phyloP scores from a whole-genome alignment of 2,888 invertebrate genomes.

The Dexiosoma caninum region DNA sequence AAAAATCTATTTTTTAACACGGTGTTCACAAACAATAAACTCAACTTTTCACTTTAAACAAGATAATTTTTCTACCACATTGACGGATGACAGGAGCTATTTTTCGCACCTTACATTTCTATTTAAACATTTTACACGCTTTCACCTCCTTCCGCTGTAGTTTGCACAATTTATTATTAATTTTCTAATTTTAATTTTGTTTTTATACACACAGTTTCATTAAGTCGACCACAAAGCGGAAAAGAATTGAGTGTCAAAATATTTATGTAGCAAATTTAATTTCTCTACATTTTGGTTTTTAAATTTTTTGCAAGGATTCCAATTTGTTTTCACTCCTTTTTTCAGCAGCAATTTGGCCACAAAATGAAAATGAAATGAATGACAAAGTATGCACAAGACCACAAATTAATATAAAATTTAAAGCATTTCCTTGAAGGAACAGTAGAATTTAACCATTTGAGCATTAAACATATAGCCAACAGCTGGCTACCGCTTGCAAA shows the following conservation, averaged over 20 bases:
- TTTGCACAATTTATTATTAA: background rate
- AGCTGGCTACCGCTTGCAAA: too few relatives aligned
- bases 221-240: constrained; percentile 21
- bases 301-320: too few relatives aligned
- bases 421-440: too few relatives aligned
- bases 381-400: background rate
- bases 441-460: too few relatives aligned
- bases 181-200: background rate
- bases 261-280: constrained; percentile 17
- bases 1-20: too few relatives aligned
- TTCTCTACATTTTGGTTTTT: background rate
- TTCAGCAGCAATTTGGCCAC: constrained; percentile 17
- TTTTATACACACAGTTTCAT: constrained; percentile 16
- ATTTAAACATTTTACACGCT: background rate
- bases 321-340: background rate
- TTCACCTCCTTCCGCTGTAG: background rate
- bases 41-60: background rate
- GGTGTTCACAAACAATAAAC: background rate
- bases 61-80: too few relatives aligned
- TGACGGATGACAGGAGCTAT: too few relatives aligned
- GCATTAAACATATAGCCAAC: too few relatives aligned
- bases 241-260: constrained; percentile 20
- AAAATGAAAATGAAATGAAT: constrained; percentile 16
- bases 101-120: too few relatives aligned
- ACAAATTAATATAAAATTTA: background rate